Evolutionary conservation across 2,113 vertebrate species (phyloP), one percentile per base, ranked within the genome.

Genomic region (Sorex fumeus): DNA sequence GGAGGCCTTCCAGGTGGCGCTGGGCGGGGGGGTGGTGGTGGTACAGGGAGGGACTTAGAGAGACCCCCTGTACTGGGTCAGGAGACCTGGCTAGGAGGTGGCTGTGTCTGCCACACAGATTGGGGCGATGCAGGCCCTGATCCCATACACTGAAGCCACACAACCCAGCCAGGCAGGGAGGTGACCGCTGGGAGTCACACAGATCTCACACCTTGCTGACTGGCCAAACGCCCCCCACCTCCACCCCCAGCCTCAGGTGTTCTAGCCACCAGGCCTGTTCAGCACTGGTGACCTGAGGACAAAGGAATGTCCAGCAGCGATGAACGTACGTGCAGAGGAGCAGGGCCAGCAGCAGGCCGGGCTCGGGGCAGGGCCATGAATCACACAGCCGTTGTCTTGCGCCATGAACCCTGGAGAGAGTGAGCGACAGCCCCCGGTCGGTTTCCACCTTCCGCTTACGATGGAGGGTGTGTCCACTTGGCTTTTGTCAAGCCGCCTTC

Each of bases 361-460:
- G 66, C 94, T 90, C 95, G 94, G 95, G 96, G 93, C 92, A 96
- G 96, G 94, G 94, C 80, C 91, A 91, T 94, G 80, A 85, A 87
- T 78, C 60, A 60, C 6, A 27, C 23, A 25, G 27, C 6, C 36
- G 77, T 72, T 66, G 53, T 83, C 53, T 89, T 27, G 47, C 19
- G 43, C 34, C 76, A 60, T 70, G 75, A 80, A 69, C 34, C 21
- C 23, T 62, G 27, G 57, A 12, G 81, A 71, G 76, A 74, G 53
- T 75, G 34, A 45, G 74, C 80, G 66, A 80, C 66, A 77, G 69
- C 43, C 66, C 27, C 23, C 27, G 18, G 8, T 19, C 40, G 4
- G 40, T 70, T 80, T 43, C 32, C 66, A 36, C 12, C 12, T 62
- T 77, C 66, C 16, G 6, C 62, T 60, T 81, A 32, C 57, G 85